Base-by-base conservation (phyloP, 2,797 vertebrate species). In the Brachymystax lenok region DNA sequence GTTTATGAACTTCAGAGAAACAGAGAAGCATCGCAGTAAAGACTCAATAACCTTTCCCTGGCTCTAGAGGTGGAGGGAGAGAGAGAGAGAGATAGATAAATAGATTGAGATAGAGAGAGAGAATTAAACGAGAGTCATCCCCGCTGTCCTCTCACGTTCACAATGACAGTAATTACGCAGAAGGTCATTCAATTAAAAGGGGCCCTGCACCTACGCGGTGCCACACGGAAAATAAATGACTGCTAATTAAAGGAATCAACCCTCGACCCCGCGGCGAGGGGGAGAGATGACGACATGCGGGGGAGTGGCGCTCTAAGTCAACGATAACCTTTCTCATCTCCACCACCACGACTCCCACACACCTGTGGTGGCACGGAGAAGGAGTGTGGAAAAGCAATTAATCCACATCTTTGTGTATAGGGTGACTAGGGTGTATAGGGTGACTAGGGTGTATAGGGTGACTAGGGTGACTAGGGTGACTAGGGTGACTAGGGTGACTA, bases 111-210 rank as follows among this genome's bases (percentile, higher is more conserved):
- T 7, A 28, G 30, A 46, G 27, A 46, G 50, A 61, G 59, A 64
- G 75, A 71, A 51, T 27, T 46, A 70, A n/a, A 59, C 54, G 33
- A n/a, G 51, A 68, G 82, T 71, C 77, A 77, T 72, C 69, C 66
- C 68, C 61, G 82, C 80, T 83, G 77, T 78, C 69, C 74, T 69
- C 64, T 75, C 27, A 75, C 0, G 75, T 73, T 82, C 81, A 90
- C 82, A 86, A 87, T 90, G 85, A 85, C 85, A 88, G 83, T 91
- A 92, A 93, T 93, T 91, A 93, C 82, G 70, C 82, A 79, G 88
- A 88, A 88, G 88, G 88, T 80, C 88, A 84, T 88, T 92, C 86
- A 90, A 89, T 90, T 92, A 91, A 86, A 87, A 70, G 78, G 87
- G 84, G 88, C 84, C 81, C 1, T 66, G 85, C 88, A 88, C 85